Percentiles rank a stretch among this genome's conserved stretches.
These are phyloP conservation scores for Philereme vetulata DNA, from an alignment of 2,888 invertebrate genomes.

Conservation along the genomic window DNA sequence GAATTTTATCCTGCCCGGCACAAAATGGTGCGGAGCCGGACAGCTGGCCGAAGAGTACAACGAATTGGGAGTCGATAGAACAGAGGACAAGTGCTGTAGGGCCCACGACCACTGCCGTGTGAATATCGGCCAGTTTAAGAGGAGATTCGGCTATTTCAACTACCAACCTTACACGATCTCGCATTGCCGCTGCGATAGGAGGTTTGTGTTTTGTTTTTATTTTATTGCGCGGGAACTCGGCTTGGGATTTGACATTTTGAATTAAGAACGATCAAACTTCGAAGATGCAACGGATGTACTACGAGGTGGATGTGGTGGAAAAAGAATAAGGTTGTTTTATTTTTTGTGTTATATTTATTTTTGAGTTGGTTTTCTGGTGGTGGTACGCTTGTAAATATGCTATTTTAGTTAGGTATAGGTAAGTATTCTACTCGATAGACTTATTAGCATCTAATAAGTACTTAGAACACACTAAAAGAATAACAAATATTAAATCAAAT, in stretches of 20 bases:
- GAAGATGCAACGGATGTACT: slow-evolving; percentile 2
- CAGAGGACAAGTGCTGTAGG: slow-evolving; percentile 89
- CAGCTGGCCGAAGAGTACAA: slow-evolving; percentile 83
- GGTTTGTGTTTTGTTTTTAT: slow-evolving; percentile 81
- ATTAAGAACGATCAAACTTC: slow-evolving; percentile 11
- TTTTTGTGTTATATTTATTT: slow-evolving; percentile 1
- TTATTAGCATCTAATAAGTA: background rate
- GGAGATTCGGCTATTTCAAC: slow-evolving; percentile 87
- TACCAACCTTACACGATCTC: slow-evolving; percentile 88
- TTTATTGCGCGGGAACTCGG: slow-evolving; percentile 23
- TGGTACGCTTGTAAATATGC: slow-evolving; percentile 12
- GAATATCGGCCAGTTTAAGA: slow-evolving; percentile 85
- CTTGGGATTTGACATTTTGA: slow-evolving; percentile 9
- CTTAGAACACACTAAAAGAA: too few relatives aligned
- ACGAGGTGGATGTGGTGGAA: slow-evolving; percentile 1
- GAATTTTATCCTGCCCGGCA: slow-evolving; percentile 86
- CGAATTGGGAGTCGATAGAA: slow-evolving; percentile 80
- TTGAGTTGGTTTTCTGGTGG: slow-evolving; percentile 17
- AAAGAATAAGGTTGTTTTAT: slow-evolving; percentile 4
- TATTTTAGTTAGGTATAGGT: background rate
- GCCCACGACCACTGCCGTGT: slow-evolving; percentile 88
- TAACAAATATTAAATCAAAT: too few relatives aligned
- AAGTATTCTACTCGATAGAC: background rate
- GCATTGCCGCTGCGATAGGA: slow-evolving; percentile 90
- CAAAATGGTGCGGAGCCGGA: slow-evolving; percentile 90